Evolutionary conservation across 2,797 vertebrate genomes (phyloP).

Genomic region (Spinibarbus caldwelli): DNA sequence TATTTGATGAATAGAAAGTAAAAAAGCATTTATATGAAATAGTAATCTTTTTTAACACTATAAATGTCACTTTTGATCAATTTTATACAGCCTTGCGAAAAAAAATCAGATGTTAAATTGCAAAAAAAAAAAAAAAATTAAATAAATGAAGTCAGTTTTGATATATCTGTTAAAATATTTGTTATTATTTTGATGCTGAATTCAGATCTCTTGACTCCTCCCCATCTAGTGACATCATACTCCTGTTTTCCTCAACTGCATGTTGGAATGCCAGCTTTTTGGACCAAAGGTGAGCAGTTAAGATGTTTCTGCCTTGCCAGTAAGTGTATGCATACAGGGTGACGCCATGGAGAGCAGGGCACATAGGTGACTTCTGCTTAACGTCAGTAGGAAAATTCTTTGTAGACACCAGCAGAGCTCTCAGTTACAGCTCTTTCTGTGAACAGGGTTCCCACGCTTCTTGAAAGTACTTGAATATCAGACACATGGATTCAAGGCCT

Average conservation of each 20-base stretch:
- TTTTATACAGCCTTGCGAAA: background rate
- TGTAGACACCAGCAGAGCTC: background rate
- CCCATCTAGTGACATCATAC: constrained; percentile 84
- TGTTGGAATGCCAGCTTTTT: constrained; percentile 99
- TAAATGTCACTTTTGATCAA: background rate
- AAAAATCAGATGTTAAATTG: background rate
- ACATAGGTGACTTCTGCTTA: background rate
- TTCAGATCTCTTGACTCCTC: constrained; percentile 1
- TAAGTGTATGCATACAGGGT: background rate
- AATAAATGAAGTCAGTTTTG: background rate
- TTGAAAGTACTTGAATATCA: too few species aligned
- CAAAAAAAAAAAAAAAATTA: background rate
- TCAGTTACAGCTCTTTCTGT: constrained; percentile 11
- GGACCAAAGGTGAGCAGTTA: constrained; percentile 88
- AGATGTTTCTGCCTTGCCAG: background rate
- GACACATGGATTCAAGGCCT: too few species aligned
- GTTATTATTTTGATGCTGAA: background rate
- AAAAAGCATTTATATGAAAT: background rate
- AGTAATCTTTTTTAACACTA: background rate
- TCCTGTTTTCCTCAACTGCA: constrained; percentile 92
- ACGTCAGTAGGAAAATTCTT: constrained; percentile 15
- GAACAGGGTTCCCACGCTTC: too few species aligned
- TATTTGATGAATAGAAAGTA: background rate
- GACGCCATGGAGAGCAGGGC: background rate
- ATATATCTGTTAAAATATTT: background rate